These are phyloP conservation scores for Oryzias woworae DNA, from an alignment of 2,113 vertebrate species.

Conservation along the genomic window DNA sequence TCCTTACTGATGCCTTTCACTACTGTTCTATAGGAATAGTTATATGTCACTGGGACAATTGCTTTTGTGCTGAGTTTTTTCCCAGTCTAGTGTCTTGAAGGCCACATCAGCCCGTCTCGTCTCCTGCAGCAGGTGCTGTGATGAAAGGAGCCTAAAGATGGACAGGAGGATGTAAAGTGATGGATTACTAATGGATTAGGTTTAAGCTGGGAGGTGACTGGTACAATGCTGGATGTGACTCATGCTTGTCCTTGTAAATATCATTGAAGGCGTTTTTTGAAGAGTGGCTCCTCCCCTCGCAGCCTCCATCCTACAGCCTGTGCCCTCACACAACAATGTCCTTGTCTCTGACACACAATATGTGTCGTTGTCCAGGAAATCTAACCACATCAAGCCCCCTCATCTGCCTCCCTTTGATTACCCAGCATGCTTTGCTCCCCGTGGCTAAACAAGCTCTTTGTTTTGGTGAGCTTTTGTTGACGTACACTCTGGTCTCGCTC, in stretches of 20 bases:
- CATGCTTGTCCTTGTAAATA: constrained; percentile 20
- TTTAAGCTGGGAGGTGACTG: too few relatives aligned
- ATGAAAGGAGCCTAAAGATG: too few relatives aligned
- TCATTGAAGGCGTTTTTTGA: constrained; percentile 19
- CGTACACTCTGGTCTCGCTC: constrained; percentile 31
- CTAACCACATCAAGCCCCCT: constrained; percentile 47
- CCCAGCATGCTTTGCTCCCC: constrained; percentile 58
- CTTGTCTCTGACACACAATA: constrained; percentile 63
- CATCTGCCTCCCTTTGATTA: constrained; percentile 57
- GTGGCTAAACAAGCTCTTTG: constrained; percentile 55
- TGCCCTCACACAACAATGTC: constrained; percentile 53
- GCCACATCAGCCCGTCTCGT: too few relatives aligned
- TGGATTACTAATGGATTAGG: too few relatives aligned
- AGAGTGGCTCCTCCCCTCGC: neutral
- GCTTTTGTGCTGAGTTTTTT: too few relatives aligned
- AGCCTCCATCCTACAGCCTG: constrained; percentile 34
- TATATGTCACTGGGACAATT: too few relatives aligned
- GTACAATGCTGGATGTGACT: neutral
- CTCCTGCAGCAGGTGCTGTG: too few relatives aligned
- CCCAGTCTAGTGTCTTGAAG: too few relatives aligned
- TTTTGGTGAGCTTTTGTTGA: constrained; percentile 48
- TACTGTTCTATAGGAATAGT: too few relatives aligned
- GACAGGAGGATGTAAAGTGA: too few relatives aligned
- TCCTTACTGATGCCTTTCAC: too few relatives aligned
- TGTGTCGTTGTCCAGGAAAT: constrained; percentile 56